phyloP scores from a whole-genome alignment of 2,888 invertebrate genomes.

The Diaprepes abbreviatus region DNA sequence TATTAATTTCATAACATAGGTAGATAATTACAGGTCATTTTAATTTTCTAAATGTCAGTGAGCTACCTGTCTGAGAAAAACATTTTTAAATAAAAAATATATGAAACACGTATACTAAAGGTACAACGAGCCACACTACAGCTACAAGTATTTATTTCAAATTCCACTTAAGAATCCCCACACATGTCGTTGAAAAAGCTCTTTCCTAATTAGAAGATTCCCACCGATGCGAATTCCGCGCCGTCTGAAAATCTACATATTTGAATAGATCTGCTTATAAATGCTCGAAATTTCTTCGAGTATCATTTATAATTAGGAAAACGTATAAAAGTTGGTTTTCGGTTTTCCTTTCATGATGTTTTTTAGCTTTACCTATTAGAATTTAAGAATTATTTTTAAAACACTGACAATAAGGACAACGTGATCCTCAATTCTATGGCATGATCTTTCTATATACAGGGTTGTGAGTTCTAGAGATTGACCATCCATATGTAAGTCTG shows the following conservation, averaged over 20 bases:
- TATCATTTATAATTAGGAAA: not conserved
- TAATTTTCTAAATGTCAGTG: no score
- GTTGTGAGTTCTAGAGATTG: no score
- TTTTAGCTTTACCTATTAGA: no score
- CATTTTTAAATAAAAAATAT: not conserved
- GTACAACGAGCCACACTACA: not conserved
- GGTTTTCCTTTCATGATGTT: no score
- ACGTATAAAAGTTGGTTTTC: not conserved
- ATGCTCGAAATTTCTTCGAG: not conserved
- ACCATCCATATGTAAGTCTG: no score
- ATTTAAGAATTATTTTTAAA: no score
- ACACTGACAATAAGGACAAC: no score
- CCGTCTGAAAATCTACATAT: slow-evolving; percentile 3
- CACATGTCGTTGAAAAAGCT: not conserved
- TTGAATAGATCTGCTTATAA: slow-evolving; percentile 9
- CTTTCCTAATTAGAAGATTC: slow-evolving; percentile 25
- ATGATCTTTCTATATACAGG: no score
- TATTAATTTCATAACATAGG: no score
- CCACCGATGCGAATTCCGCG: slow-evolving; percentile 8
- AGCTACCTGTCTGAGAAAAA: no score
- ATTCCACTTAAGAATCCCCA: slow-evolving; percentile 20
- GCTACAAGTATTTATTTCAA: not conserved
- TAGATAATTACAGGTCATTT: no score
- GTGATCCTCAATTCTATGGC: no score
- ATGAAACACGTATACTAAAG: not conserved